A percentile compares a stretch with the other conserved stretches of the same genome.
Evolutionary conservation across 2,888 invertebrate species (phyloP).

Genomic region (Penaeus monodon): DNA sequence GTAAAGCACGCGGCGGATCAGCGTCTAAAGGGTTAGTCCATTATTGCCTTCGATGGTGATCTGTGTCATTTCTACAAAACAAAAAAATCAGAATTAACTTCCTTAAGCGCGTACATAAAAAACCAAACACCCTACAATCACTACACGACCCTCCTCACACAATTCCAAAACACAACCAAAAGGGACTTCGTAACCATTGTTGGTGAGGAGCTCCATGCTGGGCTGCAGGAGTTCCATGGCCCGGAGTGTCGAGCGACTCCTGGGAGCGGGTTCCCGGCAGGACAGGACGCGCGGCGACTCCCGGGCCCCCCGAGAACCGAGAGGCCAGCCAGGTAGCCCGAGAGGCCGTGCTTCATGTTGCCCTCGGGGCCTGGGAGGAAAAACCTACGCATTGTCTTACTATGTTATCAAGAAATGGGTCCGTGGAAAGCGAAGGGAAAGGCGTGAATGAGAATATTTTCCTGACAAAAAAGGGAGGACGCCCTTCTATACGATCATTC

Average conservation of each 20-base stretch:
- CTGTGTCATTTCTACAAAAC: conserved; percentile 81
- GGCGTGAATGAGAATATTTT: too few species aligned
- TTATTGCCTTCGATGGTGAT: conserved; percentile 93
- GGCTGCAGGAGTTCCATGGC: conserved; percentile 81
- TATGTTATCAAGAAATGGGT: too few species aligned
- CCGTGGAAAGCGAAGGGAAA: too few species aligned
- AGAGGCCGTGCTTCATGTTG: conserved; percentile 90
- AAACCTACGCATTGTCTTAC: neutral
- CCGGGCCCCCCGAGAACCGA: conserved; percentile 80
- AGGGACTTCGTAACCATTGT: conserved; percentile 71
- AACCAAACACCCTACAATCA: too few species aligned
- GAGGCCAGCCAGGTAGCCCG: conserved; percentile 89
- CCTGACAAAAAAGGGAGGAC: too few species aligned
- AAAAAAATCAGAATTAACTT: neutral
- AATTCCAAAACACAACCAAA: neutral
- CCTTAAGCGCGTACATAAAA: too few species aligned
- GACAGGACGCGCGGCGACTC: conserved; percentile 81
- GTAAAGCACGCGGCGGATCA: conserved; percentile 89
- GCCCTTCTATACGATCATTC: too few species aligned
- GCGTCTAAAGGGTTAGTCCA: conserved; percentile 86
- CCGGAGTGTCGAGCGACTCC: conserved; percentile 83
- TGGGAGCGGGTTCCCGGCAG: conserved; percentile 86
- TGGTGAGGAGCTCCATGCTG: conserved; percentile 82
- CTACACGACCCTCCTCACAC: neutral
- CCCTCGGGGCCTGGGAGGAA: conserved; percentile 81